Conservation (phyloP, 1,140 invertebrate genomes). For the Aphis craccivora region DNA sequence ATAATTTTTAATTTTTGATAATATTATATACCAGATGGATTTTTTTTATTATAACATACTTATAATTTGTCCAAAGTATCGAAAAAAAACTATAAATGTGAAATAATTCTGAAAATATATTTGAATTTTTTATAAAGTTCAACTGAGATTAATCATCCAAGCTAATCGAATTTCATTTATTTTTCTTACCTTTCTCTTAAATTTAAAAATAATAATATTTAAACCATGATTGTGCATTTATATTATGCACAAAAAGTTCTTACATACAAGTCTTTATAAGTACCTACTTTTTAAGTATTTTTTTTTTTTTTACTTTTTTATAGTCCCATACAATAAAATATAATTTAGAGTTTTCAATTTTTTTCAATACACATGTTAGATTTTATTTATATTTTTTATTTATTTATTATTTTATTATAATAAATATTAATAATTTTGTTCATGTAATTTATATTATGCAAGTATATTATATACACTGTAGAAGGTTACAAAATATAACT, state of each 20-base stretch:
- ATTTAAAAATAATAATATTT: background rate
- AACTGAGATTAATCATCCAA: too few species aligned
- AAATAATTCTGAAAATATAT: too few species aligned
- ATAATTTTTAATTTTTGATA: background rate
- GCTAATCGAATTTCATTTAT: too few species aligned
- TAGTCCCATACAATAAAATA: background rate
- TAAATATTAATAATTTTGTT: background rate
- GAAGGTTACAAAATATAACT: background rate
- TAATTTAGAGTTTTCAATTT: background rate
- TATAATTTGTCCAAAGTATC: too few species aligned
- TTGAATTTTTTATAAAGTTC: too few species aligned
- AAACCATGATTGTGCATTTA: background rate
- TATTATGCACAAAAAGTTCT: background rate
- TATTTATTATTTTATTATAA: too few species aligned
- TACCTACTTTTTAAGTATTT: too few species aligned
- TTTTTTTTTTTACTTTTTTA: background rate
- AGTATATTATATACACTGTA: background rate
- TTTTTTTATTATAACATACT: too few species aligned
- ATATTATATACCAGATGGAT: too few species aligned
- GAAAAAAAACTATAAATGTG: too few species aligned
- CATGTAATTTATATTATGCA: background rate
- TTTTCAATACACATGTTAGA: background rate
- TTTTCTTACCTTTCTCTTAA: background rate
- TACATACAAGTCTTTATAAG: background rate
- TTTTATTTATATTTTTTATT: too few species aligned